Evolutionary conservation across 2,888 invertebrate genomes (phyloP).

Genomic region (Tetranychus truncatus): DNA sequence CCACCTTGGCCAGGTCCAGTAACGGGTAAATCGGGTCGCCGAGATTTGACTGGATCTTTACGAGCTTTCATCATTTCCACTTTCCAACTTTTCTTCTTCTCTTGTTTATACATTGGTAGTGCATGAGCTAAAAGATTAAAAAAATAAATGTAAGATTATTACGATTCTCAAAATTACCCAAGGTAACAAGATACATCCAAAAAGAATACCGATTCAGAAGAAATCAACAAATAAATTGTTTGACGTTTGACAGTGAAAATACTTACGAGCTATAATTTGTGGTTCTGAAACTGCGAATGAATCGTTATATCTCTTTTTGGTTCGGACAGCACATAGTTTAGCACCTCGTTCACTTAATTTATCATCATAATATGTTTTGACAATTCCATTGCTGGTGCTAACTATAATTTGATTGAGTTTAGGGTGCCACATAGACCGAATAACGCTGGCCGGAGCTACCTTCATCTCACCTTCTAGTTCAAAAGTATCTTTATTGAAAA

Average conservation of each 20-base stretch:
- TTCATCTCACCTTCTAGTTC: conserved; percentile 52
- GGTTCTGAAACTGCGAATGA: conserved; percentile 48
- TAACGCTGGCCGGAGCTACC: conserved; percentile 54
- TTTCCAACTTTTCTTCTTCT: conserved; percentile 64
- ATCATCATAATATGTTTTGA: conserved; percentile 78
- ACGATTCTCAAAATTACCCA: conserved; percentile 10
- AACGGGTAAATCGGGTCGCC: conserved; percentile 40
- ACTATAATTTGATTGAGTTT: conserved; percentile 90
- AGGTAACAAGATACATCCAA: background rate
- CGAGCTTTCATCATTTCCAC: conserved; percentile 81
- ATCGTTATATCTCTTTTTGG: conserved; percentile 21
- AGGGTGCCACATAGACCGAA: conserved; percentile 85
- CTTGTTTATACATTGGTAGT: conserved; percentile 79
- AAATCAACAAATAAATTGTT: conserved; percentile 2
- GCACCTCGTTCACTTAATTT: conserved; percentile 70
- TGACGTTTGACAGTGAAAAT: background rate
- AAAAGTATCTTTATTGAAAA: conserved; percentile 60
- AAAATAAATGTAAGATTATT: background rate
- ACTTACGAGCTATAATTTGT: conserved; percentile 69
- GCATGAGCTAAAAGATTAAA: conserved; percentile 48
- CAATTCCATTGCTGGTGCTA: conserved; percentile 70
- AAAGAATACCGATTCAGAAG: background rate
- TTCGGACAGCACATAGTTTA: conserved; percentile 64
- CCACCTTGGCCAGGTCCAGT: conserved; percentile 50
- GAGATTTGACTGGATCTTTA: conserved; percentile 41